Conservation (phyloP, 1,140 invertebrate genomes). For the Cheumatopsyche charites region DNA sequence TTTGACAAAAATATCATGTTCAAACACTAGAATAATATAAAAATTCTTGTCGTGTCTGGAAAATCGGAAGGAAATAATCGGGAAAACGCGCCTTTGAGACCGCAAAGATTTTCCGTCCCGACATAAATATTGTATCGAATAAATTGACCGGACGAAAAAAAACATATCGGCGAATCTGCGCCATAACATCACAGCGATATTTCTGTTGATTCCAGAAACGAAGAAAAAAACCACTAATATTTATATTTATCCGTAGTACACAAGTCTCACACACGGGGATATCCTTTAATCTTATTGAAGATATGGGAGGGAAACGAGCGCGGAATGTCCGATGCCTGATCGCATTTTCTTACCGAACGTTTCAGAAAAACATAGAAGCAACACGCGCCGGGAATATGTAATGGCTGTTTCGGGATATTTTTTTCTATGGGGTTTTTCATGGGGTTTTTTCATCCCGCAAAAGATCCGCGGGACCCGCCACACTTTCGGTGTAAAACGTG, state of each 20-base stretch:
- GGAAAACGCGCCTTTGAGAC: background rate
- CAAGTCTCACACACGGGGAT: constrained; percentile 14
- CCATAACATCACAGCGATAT: constrained; percentile 29
- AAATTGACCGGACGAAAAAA: constrained; percentile 25
- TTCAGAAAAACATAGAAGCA: constrained; percentile 42
- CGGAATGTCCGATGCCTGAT: constrained; percentile 42
- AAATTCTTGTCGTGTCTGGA: too few relatives aligned
- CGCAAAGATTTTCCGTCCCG: constrained; percentile 16
- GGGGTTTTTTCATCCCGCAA: background rate
- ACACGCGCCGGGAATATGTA: constrained; percentile 39
- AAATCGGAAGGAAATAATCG: background rate
- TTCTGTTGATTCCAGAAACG: constrained; percentile 3
- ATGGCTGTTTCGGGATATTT: constrained; percentile 37
- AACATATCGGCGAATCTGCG: constrained; percentile 28
- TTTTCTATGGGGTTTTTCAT: too few relatives aligned
- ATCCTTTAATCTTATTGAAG: constrained; percentile 45
- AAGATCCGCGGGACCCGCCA: background rate
- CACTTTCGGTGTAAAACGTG: too few relatives aligned
- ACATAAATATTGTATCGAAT: constrained; percentile 26
- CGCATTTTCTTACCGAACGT: constrained; percentile 38
- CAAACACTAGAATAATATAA: too few relatives aligned
- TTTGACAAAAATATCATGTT: too few relatives aligned
- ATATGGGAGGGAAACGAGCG: constrained; percentile 41
- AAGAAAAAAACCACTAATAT: constrained; percentile 22
- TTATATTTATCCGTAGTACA: background rate